Evolutionary conservation across 1,140 invertebrate genomes (phyloP).

Genomic region (Saccostrea echinata): DNA sequence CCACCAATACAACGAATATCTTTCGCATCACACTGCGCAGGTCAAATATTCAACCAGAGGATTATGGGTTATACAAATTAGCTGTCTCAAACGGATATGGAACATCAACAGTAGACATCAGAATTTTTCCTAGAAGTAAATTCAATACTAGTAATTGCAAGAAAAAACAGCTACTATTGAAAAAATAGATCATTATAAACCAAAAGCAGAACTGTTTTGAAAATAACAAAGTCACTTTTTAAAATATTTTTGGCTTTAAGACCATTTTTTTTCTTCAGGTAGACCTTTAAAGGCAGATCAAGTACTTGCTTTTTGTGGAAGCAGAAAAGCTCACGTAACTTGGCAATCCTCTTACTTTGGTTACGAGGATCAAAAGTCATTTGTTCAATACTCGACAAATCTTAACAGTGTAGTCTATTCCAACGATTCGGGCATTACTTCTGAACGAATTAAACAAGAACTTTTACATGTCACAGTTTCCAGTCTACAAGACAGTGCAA

Average conservation of each 20-base stretch:
- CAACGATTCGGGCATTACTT: background rate
- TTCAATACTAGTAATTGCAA: background rate
- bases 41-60: constrained; percentile 9
- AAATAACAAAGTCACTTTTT: background rate
- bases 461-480: background rate
- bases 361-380: background rate
- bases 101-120: background rate
- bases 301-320: background rate
- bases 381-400: background rate
- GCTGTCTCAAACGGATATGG: background rate
- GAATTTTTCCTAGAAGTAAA: background rate
- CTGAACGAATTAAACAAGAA: background rate
- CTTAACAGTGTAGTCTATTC: background rate
- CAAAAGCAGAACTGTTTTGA: background rate
- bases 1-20: background rate
- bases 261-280: background rate
- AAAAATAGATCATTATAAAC: background rate
- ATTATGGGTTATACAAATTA: background rate
- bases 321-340: background rate
- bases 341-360: constrained; percentile 20
- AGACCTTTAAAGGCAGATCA: background rate
- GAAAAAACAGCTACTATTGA: too few species aligned
- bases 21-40: background rate
- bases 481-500: background rate
- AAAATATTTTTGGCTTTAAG: background rate